phyloP scores from a whole-genome alignment of 2,797 vertebrate genomes.

The Sebastolobus altivelis region DNA sequence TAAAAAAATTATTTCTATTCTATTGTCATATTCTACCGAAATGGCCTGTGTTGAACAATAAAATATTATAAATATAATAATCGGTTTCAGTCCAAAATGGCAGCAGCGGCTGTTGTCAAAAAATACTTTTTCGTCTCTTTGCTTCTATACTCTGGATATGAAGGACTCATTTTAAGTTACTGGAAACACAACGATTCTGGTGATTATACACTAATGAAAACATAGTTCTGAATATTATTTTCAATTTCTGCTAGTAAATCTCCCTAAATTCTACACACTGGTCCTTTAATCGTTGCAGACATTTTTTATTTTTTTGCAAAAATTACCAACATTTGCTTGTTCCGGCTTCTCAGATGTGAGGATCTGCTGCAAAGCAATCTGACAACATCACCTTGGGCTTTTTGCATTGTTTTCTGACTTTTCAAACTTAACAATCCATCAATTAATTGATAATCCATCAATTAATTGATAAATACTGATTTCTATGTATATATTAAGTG shows the following conservation, averaged over 20 bases:
- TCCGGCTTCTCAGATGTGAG: not conserved
- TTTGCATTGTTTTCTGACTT: not conserved
- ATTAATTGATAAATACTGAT: not conserved
- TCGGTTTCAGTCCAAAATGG: too few species aligned
- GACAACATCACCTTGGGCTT: not conserved
- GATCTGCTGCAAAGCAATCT: not conserved
- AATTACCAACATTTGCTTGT: not conserved
- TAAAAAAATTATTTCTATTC: too few species aligned
- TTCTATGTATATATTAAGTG: not conserved
- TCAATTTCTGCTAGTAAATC: not conserved
- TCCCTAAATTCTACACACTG: not conserved
- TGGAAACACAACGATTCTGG: accelerated
- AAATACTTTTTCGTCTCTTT: too few species aligned
- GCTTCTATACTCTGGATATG: too few species aligned
- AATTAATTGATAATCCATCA: not conserved
- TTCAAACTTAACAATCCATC: too few species aligned
- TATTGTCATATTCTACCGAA: too few species aligned
- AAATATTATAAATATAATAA: too few species aligned
- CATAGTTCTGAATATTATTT: not conserved
- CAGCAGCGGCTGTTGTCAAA: too few species aligned
- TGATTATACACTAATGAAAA: not conserved
- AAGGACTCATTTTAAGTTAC: not conserved
- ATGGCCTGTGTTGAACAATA: too few species aligned
- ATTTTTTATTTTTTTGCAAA: not conserved
- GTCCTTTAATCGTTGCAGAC: not conserved